phyloP scores from a whole-genome alignment of 1,140 invertebrate genomes.

The Apis mellifera region DNA sequence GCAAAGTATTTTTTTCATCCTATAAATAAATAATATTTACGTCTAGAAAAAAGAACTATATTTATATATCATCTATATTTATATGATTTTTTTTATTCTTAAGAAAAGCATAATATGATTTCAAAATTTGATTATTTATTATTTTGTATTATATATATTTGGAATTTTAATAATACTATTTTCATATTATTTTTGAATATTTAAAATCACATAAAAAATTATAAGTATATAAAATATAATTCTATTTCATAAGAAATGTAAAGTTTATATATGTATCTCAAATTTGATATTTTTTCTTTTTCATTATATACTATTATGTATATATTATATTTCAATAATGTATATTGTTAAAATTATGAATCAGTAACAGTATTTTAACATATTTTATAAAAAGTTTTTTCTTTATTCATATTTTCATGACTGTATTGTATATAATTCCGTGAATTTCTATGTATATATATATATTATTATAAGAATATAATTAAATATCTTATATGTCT shows the following conservation, averaged over 20 bases:
- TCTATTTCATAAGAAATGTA: not conserved
- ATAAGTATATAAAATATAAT: not conserved
- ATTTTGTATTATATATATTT: not conserved
- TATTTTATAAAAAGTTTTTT: slow-evolving; percentile 39
- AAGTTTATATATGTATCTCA: not conserved
- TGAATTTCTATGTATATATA: slow-evolving; percentile 52
- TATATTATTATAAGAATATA: slow-evolving; percentile 48
- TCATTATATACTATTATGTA: not conserved
- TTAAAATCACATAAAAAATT: slow-evolving; percentile 24
- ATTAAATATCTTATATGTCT: slow-evolving; percentile 24
- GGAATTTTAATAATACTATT: not conserved
- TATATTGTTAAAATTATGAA: slow-evolving; percentile 6
- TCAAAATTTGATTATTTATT: too few species aligned
- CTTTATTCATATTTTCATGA: slow-evolving; percentile 39
- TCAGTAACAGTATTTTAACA: slow-evolving; percentile 21
- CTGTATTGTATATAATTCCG: slow-evolving; percentile 37
- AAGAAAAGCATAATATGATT: too few species aligned
- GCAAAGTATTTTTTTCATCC: too few species aligned
- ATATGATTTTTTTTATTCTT: too few species aligned
- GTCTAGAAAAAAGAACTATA: too few species aligned
- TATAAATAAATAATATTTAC: too few species aligned
- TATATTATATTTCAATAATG: slow-evolving; percentile 1
- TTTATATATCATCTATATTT: too few species aligned
- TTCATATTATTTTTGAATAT: slow-evolving; percentile 1
- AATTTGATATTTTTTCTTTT: not conserved